Conservation (phyloP, 2,797 vertebrate genomes). For the Cirrhinus molitorella region DNA sequence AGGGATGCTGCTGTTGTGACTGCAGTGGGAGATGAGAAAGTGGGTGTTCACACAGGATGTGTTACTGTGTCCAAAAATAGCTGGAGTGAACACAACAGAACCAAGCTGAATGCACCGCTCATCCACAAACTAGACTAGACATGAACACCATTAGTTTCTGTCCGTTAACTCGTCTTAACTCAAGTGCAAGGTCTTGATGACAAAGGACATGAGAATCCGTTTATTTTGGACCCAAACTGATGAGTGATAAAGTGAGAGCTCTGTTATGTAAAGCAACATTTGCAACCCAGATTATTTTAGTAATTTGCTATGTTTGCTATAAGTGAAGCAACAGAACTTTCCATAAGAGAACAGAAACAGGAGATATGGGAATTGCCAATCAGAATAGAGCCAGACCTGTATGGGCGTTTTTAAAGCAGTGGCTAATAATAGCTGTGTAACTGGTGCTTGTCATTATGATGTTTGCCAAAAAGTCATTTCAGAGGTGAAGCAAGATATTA, state of each 20-base stretch:
- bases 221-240: neutral
- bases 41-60: neutral
- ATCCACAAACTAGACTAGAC: neutral
- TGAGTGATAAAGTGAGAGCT: neutral
- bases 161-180: neutral
- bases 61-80: slow-evolving; percentile 15
- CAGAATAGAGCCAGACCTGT: too few species aligned
- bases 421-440: too few species aligned
- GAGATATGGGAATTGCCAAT: neutral
- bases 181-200: neutral
- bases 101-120: neutral
- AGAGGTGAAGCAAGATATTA: too few species aligned
- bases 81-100: neutral
- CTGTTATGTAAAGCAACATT: neutral
- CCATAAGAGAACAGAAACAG: neutral
- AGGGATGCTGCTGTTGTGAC: neutral
- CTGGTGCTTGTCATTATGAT: too few species aligned
- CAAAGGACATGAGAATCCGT: too few species aligned
- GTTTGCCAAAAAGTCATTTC: too few species aligned
- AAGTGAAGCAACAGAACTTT: too few species aligned
- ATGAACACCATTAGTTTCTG: neutral
- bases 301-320: neutral
- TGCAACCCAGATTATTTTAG: neutral
- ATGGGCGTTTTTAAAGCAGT: too few species aligned
- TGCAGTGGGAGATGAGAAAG: slow-evolving; percentile 2